Conservation (phyloP, 2,113 vertebrate species). For the Strigops habroptila region DNA sequence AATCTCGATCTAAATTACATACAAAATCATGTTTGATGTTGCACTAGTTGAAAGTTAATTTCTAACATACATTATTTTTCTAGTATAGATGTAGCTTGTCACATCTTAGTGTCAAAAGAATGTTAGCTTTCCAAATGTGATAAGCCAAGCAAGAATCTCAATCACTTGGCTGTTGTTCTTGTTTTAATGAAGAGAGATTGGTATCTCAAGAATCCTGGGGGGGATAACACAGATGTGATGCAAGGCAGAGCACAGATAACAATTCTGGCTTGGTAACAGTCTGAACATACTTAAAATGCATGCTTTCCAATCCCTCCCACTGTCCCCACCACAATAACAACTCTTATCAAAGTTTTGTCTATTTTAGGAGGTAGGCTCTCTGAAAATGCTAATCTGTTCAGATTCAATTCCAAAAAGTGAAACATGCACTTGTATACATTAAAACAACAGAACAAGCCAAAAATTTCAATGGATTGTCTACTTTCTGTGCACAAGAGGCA, state of each 20-base stretch:
- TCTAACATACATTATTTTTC: neutral
- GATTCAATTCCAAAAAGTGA: neutral
- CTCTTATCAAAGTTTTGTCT: neutral
- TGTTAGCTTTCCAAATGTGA: neutral
- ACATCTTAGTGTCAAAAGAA: neutral
- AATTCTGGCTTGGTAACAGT: slow-evolving; percentile 10
- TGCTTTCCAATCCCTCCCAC: slow-evolving; percentile 49
- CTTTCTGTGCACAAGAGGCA: neutral
- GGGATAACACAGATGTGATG: slow-evolving; percentile 29
- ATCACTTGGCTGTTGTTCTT: neutral
- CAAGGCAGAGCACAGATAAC: slow-evolving; percentile 49
- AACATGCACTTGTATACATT: neutral
- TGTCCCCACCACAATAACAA: neutral
- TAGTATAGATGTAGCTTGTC: neutral
- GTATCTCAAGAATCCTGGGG: slow-evolving; percentile 56
- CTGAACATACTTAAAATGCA: neutral
- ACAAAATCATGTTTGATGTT: neutral
- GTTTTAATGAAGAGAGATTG: neutral
- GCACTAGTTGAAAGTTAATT: neutral
- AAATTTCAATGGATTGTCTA: neutral
- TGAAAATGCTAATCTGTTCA: neutral
- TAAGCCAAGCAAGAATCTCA: neutral
- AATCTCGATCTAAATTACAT: neutral
- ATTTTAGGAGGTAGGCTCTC: neutral
- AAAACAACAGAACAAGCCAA: neutral